Conservation (phyloP, 2,888 invertebrate genomes). For the Pseudococcus viburni region DNA sequence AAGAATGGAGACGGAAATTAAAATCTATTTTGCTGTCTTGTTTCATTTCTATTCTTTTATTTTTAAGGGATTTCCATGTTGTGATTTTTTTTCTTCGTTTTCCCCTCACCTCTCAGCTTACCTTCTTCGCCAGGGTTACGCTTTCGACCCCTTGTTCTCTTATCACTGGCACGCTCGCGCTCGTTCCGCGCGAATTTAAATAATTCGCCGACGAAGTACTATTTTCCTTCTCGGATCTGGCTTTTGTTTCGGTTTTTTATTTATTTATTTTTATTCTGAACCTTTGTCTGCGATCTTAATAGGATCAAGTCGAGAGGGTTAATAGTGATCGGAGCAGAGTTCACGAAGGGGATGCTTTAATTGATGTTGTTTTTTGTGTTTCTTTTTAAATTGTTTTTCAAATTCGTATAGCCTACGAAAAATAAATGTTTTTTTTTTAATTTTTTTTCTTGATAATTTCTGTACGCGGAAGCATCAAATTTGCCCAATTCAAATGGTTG, state of each 20-base stretch:
- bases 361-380: background rate
- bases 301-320: background rate
- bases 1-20: constrained; percentile 32
- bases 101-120: background rate
- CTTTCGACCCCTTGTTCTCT: background rate
- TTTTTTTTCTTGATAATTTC: too few species aligned
- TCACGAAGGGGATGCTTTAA: background rate
- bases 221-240: background rate
- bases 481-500: too few species aligned
- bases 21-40: constrained; percentile 16
- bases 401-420: background rate
- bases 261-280: background rate
- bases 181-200: background rate
- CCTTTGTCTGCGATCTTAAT: background rate
- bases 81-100: background rate
- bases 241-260: background rate
- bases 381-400: background rate
- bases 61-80: constrained; percentile 14
- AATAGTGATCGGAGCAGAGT: background rate
- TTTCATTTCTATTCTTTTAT: constrained; percentile 38
- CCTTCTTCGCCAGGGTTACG: background rate
- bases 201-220: background rate
- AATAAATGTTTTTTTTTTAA: too few species aligned
- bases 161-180: background rate
- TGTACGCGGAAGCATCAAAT: too few species aligned